These are phyloP conservation scores for Mesoclemmys tuberculata DNA, from an alignment of 2,113 vertebrate species.

Conservation along the genomic window DNA sequence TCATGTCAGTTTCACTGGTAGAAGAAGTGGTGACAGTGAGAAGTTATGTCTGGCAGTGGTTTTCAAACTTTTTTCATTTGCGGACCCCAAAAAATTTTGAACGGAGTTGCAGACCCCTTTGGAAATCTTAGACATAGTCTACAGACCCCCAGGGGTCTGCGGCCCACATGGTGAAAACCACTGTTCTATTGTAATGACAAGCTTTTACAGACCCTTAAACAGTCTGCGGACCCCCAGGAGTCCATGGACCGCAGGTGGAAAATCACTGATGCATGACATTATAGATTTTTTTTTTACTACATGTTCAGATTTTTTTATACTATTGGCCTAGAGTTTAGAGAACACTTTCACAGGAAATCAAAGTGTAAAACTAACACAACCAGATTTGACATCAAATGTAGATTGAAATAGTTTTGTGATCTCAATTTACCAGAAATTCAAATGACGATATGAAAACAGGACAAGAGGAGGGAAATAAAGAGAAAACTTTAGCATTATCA, in stretches of 20 bases:
- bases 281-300: conserved; percentile 16
- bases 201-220: too few relatives aligned
- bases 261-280: background rate
- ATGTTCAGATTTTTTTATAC: conserved; percentile 18
- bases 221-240: too few relatives aligned
- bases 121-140: too few relatives aligned
- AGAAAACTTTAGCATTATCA: conserved; percentile 57
- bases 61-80: too few relatives aligned
- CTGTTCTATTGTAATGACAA: too few relatives aligned
- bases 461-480: conserved; percentile 46
- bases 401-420: conserved; percentile 43
- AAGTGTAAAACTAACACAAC: background rate
- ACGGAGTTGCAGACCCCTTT: too few relatives aligned
- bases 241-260: too few relatives aligned
- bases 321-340: conserved; percentile 32
- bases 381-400: conserved; percentile 31
- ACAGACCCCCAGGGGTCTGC: too few relatives aligned
- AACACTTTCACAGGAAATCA: conserved; percentile 41
- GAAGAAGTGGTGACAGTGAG: conserved; percentile 2
- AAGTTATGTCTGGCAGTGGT: background rate
- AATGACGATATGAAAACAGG: conserved; percentile 55
- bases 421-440: conserved; percentile 65
- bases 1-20: conserved; percentile 27
- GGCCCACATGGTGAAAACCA: too few relatives aligned
- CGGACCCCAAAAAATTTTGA: too few relatives aligned